A percentile compares a stretch with the other conserved stretches of the same genome.
These are phyloP conservation scores for Cyanocitta stelleri DNA, from an alignment of 2,113 vertebrate genomes.

Conservation along the genomic window DNA sequence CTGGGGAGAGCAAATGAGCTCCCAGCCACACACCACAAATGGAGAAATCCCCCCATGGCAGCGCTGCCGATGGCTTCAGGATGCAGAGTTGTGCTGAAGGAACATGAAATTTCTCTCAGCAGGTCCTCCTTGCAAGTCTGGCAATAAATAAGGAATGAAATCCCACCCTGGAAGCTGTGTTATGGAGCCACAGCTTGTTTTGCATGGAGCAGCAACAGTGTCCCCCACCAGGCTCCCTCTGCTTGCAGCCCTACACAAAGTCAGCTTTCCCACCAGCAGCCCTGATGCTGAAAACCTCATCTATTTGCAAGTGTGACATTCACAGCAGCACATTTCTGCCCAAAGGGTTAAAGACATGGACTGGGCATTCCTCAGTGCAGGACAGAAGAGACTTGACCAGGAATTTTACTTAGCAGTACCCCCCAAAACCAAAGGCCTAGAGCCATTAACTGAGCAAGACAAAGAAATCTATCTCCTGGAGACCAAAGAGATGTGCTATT, in stretches of 20 bases:
- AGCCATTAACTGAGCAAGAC: not conserved
- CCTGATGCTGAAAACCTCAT: not conserved
- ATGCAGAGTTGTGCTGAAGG: not conserved
- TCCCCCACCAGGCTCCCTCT: not conserved
- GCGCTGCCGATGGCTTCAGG: accelerated
- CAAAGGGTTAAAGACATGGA: not conserved
- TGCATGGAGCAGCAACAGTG: not conserved
- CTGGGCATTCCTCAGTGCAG: not conserved
- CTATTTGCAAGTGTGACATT: not conserved
- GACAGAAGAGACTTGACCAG: not conserved
- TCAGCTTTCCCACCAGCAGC: not conserved
- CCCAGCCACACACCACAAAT: not conserved
- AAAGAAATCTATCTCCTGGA: not conserved
- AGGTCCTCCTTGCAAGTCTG: not conserved
- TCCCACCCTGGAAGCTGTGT: not conserved
- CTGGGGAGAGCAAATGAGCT: not conserved
- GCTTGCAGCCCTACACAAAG: accelerated
- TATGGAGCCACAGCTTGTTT: not conserved
- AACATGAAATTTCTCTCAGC: not conserved
- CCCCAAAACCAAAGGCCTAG: not conserved
- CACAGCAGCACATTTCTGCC: not conserved
- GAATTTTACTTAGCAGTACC: not conserved
- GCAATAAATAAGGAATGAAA: not conserved
- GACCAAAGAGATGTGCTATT: not conserved
- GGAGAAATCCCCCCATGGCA: not conserved